Conservation (phyloP, 2,113 vertebrate genomes). For the Microtus ochrogaster region DNA sequence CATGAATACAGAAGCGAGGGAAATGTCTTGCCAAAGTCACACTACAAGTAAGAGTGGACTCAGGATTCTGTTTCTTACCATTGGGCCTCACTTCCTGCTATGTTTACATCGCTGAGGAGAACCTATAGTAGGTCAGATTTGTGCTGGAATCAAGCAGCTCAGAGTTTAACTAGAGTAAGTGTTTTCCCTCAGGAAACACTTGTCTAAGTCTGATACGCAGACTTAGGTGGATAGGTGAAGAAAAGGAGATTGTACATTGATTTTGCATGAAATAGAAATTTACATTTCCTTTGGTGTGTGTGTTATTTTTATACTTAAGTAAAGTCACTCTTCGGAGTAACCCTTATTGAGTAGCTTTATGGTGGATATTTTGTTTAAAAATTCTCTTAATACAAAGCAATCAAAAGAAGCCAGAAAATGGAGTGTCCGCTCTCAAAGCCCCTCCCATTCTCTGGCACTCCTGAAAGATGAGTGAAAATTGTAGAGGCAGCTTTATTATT, state of each 20-base stretch:
- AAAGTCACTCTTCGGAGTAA: conserved; percentile 42
- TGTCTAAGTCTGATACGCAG: neutral
- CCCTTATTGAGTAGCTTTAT: neutral
- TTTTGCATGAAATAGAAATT: conserved; percentile 46
- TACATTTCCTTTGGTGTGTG: conserved; percentile 43
- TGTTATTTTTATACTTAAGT: conserved; percentile 23
- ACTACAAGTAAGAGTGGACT: conserved; percentile 22
- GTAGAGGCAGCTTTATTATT: conserved; percentile 34
- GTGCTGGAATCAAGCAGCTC: neutral
- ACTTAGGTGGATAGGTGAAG: neutral
- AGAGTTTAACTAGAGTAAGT: neutral
- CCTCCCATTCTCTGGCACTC: neutral
- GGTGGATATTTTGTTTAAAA: neutral
- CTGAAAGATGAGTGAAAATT: conserved; percentile 77
- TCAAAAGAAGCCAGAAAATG: neutral
- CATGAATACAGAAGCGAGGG: conserved; percentile 2
- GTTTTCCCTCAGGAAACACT: neutral
- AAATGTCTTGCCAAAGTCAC: conserved; percentile 13
- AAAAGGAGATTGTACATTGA: conserved; percentile 8
- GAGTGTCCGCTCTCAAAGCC: neutral
- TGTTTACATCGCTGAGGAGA: neutral
- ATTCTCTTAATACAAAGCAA: no score
- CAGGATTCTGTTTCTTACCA: neutral
- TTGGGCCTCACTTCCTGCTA: conserved; percentile 29
- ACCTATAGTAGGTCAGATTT: neutral